Percentiles rank a stretch among this genome's conserved stretches.
These are phyloP conservation scores for Origma solitaria DNA, from an alignment of 2,113 vertebrate genomes.

Conservation along the genomic window DNA sequence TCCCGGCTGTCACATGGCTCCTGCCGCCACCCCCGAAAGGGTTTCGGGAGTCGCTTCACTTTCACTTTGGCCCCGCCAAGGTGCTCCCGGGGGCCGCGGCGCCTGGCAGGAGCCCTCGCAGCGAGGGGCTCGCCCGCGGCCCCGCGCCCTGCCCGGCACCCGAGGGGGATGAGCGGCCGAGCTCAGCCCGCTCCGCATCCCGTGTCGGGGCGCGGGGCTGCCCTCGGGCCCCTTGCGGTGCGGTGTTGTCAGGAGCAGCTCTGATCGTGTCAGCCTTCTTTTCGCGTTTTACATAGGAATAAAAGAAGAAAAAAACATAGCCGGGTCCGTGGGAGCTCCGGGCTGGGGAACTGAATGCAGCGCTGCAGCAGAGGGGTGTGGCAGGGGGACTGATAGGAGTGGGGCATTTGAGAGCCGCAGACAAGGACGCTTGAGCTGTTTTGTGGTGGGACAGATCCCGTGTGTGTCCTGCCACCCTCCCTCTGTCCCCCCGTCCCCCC, in stretches of 20 bases:
- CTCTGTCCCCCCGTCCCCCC: too few relatives aligned
- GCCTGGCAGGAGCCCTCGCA: background rate
- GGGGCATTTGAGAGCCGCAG: background rate
- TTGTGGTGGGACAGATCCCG: background rate
- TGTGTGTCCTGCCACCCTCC: accelerated
- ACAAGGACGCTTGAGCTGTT: accelerated
- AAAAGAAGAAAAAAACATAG: background rate
- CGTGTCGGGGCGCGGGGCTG: background rate
- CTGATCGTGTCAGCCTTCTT: background rate
- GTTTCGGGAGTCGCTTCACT: constrained; percentile 37
- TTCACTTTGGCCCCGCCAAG: constrained; percentile 41
- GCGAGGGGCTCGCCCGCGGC: background rate
- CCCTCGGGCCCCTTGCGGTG: background rate
- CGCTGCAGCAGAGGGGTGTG: background rate
- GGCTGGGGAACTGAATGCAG: background rate
- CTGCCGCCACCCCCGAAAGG: background rate
- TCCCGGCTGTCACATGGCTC: constrained; percentile 33
- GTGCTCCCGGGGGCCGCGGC: background rate
- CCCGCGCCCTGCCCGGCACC: background rate
- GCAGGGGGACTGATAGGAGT: accelerated
- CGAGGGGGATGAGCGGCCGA: background rate
- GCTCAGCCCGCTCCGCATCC: background rate
- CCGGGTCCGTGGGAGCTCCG: background rate
- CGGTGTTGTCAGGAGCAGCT: background rate
- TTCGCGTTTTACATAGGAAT: background rate